Base-by-base conservation (phyloP, 2,888 invertebrate species). In the Drosophila phalerata region DNA sequence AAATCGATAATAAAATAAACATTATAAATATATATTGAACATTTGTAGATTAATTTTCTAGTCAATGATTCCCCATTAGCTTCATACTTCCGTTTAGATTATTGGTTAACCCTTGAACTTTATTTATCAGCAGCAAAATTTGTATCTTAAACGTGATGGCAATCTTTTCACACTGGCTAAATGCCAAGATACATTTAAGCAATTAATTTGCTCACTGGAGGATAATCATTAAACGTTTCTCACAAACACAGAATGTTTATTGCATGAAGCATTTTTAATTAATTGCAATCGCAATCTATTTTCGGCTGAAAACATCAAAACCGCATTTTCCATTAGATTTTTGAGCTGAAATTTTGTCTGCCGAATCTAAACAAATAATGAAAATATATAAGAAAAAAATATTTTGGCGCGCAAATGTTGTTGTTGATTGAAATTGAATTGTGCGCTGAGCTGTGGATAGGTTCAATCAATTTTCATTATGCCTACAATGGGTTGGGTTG, bases 401-500 rank as follows among this genome's bases (percentile, higher is more conserved):
- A 55, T 43, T 56, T 56, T 73, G 65, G 71, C 77, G 51, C 57
- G 58, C 69, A 61, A 63, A 69, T 42, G 42, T 60, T 13, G 62
- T 40, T 45, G 45, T 37, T 66, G 68, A 56, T 64, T 68, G 74
- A 68, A 78, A 69, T 69, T 70, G 61, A 75, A 75, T 74, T 74
- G 66, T 78, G 72, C 69, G 70, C 53, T 34, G 67, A 71, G 58
- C 69, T 84, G 63, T 66, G 69, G 62, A 69, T 58, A 68, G 69
- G 76, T 81, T 81, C 82, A 85, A 87, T 81, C 77, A 80, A 89
- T 85, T 85, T 89, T 79, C 87, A 87, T 88, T 78, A 72, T 69
- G 67, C 64, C 58, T 49, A 9, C 22, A 52, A 38, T 10, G 8
- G 17, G 32, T 10, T 38, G 37, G 11, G 3, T 0, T 6, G 10